These are phyloP conservation scores for Orthosia gracilis DNA, from an alignment of 2,888 invertebrate genomes.

Conservation along the genomic window DNA sequence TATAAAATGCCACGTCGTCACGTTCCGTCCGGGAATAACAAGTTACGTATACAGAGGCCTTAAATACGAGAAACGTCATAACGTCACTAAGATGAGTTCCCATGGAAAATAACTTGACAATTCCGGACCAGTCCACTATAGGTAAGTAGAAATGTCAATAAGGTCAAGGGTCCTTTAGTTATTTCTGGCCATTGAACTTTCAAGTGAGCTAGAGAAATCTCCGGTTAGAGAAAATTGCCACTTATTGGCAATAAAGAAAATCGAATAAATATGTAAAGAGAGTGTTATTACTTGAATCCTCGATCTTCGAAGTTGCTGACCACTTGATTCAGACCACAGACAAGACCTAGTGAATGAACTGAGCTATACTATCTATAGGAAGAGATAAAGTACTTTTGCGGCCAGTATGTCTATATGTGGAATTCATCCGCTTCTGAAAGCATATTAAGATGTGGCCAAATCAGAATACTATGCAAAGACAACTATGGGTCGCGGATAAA, in stretches of 20 bases:
- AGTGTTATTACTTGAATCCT: not conserved
- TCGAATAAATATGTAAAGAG: not conserved
- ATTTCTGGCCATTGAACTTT: conserved; percentile 35
- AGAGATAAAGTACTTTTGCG: no score
- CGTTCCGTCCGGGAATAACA: no score
- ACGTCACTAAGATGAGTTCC: conserved; percentile 4
- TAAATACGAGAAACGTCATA: not conserved
- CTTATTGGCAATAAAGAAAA: not conserved
- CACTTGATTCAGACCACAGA: not conserved
- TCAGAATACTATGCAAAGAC: no score
- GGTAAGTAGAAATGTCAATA: conserved; percentile 39
- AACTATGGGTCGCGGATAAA: no score
- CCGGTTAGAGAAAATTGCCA: not conserved
- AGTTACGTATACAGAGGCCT: no score
- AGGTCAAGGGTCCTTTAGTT: conserved; percentile 37
- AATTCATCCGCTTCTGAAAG: no score
- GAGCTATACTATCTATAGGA: no score
- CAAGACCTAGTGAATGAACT: no score
- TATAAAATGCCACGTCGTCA: no score
- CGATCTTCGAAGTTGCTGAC: not conserved
- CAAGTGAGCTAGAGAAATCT: conserved; percentile 8
- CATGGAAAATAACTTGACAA: conserved; percentile 27
- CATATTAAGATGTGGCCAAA: no score
- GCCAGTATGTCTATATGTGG: no score
- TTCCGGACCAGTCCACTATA: not conserved